Evolutionary conservation across 2,797 vertebrate species (phyloP).

Genomic region (Pitangus sulphuratus): DNA sequence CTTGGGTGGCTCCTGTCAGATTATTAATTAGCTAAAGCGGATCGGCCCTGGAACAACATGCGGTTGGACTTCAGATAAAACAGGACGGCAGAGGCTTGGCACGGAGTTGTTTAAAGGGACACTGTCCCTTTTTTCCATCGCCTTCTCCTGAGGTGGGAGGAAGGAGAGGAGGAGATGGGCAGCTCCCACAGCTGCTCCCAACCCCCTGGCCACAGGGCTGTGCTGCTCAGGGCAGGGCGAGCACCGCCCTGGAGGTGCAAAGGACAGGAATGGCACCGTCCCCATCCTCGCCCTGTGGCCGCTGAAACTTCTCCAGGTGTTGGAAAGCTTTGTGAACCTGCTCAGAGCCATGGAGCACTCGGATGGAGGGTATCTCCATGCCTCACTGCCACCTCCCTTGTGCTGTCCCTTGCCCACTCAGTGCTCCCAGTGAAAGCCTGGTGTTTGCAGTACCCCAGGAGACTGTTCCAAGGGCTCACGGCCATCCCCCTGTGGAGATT

Average conservation of each 20-base stretch:
- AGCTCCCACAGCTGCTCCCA: neutral
- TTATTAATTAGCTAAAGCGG: conserved; percentile 88
- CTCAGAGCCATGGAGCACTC: neutral
- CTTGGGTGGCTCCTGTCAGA: conserved; percentile 85
- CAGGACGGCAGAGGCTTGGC: conserved; percentile 63
- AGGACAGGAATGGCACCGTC: neutral
- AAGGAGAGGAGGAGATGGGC: neutral
- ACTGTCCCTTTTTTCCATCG: conserved; percentile 23
- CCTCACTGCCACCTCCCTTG: neutral
- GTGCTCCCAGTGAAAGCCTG: neutral
- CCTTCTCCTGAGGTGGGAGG: neutral
- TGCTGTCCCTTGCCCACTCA: neutral
- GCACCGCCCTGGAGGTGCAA: neutral
- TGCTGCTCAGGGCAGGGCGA: neutral
- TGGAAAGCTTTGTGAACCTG: neutral
- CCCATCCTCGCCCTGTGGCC: neutral
- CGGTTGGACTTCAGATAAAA: conserved; percentile 82
- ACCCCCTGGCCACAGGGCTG: neutral
- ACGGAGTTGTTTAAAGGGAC: conserved; percentile 74
- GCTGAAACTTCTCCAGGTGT: neutral
- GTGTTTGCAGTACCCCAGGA: neutral
- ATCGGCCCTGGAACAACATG: conserved; percentile 82
- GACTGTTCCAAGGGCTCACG: neutral
- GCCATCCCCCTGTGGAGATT: neutral
- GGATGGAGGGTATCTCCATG: neutral